These are phyloP conservation scores for Kryptolebias ocellatus DNA, from an alignment of 2,797 vertebrate genomes.

Conservation along the genomic window DNA sequence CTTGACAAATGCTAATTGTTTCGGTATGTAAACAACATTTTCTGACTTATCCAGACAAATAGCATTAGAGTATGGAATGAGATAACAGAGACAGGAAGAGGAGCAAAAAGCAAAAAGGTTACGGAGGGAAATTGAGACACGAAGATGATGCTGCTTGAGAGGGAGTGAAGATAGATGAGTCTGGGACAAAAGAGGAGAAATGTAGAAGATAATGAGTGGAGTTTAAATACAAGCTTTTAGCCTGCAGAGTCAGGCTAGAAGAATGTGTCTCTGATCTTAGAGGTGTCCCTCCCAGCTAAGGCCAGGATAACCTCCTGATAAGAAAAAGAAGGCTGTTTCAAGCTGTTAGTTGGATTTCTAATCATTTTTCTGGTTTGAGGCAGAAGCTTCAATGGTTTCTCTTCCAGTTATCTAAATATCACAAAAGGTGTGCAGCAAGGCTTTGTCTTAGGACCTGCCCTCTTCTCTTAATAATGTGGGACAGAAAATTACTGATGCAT, in stretches of 20 bases:
- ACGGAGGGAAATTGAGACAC: not conserved
- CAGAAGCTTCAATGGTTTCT: too few species aligned
- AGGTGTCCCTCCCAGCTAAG: conserved; percentile 11
- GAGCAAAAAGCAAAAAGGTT: not conserved
- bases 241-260: conserved; percentile 42
- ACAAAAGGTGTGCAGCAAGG: too few species aligned
- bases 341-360: too few species aligned
- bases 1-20: not conserved
- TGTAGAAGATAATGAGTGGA: conserved; percentile 25
- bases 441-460: too few species aligned
- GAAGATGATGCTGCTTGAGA: conserved; percentile 5
- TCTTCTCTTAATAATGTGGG: too few species aligned
- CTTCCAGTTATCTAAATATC: too few species aligned
- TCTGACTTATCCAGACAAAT: not conserved
- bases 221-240: conserved; percentile 32
- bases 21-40: not conserved
- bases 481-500: too few species aligned
- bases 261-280: conserved; percentile 37
- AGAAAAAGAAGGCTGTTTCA: not conserved
- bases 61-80: not conserved
- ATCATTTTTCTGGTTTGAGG: too few species aligned
- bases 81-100: not conserved
- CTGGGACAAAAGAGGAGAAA: conserved; percentile 1
- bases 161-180: conserved; percentile 10
- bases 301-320: conserved; percentile 13